Base-by-base conservation (phyloP, 2,888 invertebrate species). In the Dicranocentrus wangi region DNA sequence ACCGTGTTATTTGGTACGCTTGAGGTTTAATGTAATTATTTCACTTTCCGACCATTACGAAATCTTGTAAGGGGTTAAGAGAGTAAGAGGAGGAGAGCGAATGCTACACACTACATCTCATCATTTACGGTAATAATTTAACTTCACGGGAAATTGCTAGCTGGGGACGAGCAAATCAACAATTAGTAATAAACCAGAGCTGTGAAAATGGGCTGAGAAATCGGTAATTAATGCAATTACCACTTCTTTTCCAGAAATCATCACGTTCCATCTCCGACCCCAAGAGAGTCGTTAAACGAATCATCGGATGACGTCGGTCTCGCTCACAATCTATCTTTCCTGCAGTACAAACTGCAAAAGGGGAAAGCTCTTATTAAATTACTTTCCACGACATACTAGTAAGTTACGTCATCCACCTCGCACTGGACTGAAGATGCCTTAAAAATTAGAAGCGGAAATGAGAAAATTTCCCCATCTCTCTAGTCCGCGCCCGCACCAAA, bases 221-320 rank as follows among this genome's bases (percentile, higher is more conserved):
- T 79, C 79, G 66, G 79, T 79, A 79, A 79, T 79, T 79, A 79
- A 79, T 79, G 79, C 79, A 79, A 79, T 79, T 79, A 79, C 71
- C 79, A 79, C 79, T 79, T 79, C 79, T 79, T 79, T 72, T 71
- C 71, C 58, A 65, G 71, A 79, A 79, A 79, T 79, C 79, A 79
- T 79, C 79, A 79, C 79, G 79, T 79, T 79, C 79, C 58, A 72
- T 65, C 65, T 58, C 19, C 79, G 65, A 79, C 71, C 79, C 66
- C 79, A 66, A 13, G 79, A 72, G 79, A 79, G 79, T 79, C 79
- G 79, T 79, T 79, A 79, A 79, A 65, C 71, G 79, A 79, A 79
- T 79, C 79, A 79, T 79, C 58, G 39, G 58, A 72, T 79, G 79
- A 79, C 79, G 79, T 70, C 66, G 58, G 47, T 39, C 27, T 21